Percentiles rank a stretch among this genome's conserved stretches.
Evolutionary conservation across 2,888 invertebrate species (phyloP).

Genomic region (Eupithecia centaureata): DNA sequence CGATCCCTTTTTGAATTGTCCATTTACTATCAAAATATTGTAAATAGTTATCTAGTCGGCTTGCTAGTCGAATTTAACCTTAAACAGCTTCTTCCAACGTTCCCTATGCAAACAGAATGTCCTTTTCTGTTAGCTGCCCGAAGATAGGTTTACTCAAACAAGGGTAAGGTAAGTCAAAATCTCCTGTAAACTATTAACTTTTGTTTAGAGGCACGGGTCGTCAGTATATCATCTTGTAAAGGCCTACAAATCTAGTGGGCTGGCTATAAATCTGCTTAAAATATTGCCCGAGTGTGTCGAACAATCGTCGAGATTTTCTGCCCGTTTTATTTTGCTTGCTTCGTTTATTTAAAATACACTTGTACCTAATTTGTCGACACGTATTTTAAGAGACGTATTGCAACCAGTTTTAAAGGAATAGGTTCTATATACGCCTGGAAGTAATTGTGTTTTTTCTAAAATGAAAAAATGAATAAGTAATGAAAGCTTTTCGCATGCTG

Average conservation of each 20-base stretch:
- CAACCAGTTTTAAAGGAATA: too few relatives aligned
- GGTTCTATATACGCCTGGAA: too few relatives aligned
- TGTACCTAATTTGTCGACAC: neutral
- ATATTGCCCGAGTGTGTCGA: conserved; percentile 40
- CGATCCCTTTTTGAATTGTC: neutral
- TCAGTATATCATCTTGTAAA: conserved; percentile 55
- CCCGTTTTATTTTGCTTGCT: conserved; percentile 27
- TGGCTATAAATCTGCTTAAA: conserved; percentile 53
- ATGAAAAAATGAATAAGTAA: too few relatives aligned
- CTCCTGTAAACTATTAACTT: conserved; percentile 55
- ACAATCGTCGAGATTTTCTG: conserved; percentile 39
- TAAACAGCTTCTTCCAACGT: neutral
- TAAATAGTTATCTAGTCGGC: too few relatives aligned
- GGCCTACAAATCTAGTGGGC: conserved; percentile 54
- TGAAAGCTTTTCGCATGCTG: neutral
- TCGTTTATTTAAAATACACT: conserved; percentile 4
- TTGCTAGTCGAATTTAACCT: neutral
- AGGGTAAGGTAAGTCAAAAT: conserved; percentile 16
- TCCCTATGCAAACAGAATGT: conserved; percentile 1
- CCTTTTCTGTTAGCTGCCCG: neutral
- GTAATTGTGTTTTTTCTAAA: too few relatives aligned
- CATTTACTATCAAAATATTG: neutral
- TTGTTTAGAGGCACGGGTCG: conserved; percentile 49
- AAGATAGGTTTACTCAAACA: conserved; percentile 18
- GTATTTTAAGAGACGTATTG: neutral